Evolutionary conservation across 1,140 invertebrate species (phyloP), one percentile per base, ranked within the genome.

Genomic region (Drosophila bifasciata): DNA sequence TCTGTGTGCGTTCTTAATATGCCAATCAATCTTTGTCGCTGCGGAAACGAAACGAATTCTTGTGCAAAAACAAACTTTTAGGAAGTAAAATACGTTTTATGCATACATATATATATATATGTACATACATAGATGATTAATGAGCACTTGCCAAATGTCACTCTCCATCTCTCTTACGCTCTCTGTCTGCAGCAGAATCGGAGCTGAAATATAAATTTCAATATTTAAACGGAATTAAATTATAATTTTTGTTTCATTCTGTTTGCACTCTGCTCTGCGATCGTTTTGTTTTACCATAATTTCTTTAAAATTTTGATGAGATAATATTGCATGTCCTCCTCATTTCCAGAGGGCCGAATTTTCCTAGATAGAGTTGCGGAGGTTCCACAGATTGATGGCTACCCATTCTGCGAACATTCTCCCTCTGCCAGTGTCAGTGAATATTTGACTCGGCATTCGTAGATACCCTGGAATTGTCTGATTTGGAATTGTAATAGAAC

Each of bases 1-100:
- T 41, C 13, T 55, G 41, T 39, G 16, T 41, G 21, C 64, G 32
- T 67, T 68, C 61, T 83, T 62, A 57, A 62, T 79, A 48, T 51
- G 58, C 74, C 78, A 88, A 86, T 86, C 81, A 86, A 86, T 86
- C 81, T 83, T 88, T 88, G 83, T 86, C 79, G 72, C 40, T 74
- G 74, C 56, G 40, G 8, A 60, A 43, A 40, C 44, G 21, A 57
- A 46, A 46, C 45, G 28, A 49, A 58, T 62, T 62, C 59, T 32
- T 62, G 56, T 17, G 51, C 51, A 41, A 48, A 64, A 52, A 60
- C 45, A 48, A 84, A 84, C 60, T 85, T 86, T 36, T 60, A 85
- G 86, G 79, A 44, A 81, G 77, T 60, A 77, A 81, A 85, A 88
- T 86, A 81, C 67, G 73, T 84, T 79, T 79, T 63, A 32, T 60